Evolutionary conservation across 2,888 invertebrate genomes (phyloP), one percentile per base, ranked within the genome.

Genomic region (Alloplasta piceator): DNA sequence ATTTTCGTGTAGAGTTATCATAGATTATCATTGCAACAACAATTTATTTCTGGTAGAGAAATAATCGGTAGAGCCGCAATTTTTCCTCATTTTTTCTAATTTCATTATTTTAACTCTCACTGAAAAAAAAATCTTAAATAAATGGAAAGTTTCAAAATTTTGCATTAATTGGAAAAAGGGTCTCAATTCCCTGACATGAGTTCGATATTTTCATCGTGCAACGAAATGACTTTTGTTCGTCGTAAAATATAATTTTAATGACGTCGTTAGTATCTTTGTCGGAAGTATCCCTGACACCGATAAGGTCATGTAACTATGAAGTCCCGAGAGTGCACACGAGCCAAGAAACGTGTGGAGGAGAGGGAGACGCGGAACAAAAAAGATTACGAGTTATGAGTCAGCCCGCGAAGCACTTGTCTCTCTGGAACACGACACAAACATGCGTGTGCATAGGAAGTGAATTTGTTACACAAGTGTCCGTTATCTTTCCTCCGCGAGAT

Each of bases 331-430:
- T 14, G 41, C 58, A 41, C 60, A 48, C 73, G 64, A 55, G 67
- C 39, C 1, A 36, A 61, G 72, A 80, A 68, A 80, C 73, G 63
- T 58, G 43, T 26, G 26, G 60, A 52, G 63, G 26, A 64, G 71
- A 77, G 10, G 43, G 6, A 36, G 66, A 55, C 36, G 9, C 16
- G 14, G n/a, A 43, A 43, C 43, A 10, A 43, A 1, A 43, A 6
- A 43, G 6, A 73, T 73, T 73, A 73, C 74, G 38, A 60, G 61
- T 39, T 61, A 26, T 77, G 80, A 80, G 77, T 80, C 78, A 78
- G 50, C 36, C 39, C 26, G 12, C 58, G 70, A 73, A 66, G 55
- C 70, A 74, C 80, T 77, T 66, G 64, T 64, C 48, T 26, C 10
- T 26, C n/a, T 36, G 46, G 0, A 9, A 46, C 26, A 12, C 55